Percentiles rank a stretch among this genome's conserved stretches.
Evolutionary conservation across 2,797 vertebrate genomes (phyloP).

Genomic region (Tragelaphus oryx): DNA sequence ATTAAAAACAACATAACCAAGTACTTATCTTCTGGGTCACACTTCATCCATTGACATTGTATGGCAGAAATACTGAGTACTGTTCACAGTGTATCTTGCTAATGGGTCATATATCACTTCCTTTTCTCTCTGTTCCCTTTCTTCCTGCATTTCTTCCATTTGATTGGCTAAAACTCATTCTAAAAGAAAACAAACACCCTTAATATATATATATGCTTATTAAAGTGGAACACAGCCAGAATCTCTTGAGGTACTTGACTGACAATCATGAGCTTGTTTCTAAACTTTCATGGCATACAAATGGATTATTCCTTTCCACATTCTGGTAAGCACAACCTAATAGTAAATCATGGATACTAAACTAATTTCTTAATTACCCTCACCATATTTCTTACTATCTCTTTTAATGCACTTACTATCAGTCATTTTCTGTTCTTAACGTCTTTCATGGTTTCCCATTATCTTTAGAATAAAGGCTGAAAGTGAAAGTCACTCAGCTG

Average conservation of each 20-base stretch:
- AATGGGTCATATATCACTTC: not conserved
- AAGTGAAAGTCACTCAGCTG: not conserved
- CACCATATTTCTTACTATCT: not conserved
- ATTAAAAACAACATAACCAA: constrained; percentile 19
- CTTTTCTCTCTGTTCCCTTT: not conserved
- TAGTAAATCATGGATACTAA: not conserved
- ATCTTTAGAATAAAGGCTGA: not conserved
- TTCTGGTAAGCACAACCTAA: not conserved
- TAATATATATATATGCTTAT: not conserved
- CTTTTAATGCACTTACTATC: not conserved
- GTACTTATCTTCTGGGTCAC: not conserved
- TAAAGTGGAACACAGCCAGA: not conserved
- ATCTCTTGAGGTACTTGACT: not conserved
- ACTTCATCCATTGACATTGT: not conserved
- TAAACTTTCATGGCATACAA: not conserved
- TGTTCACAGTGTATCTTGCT: not conserved
- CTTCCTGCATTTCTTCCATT: not conserved
- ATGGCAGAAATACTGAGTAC: not conserved
- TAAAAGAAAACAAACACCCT: not conserved
- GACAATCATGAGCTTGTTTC: not conserved
- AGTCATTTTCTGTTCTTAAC: not conserved
- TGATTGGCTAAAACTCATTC: not conserved
- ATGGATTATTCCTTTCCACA: not conserved
- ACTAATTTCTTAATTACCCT: not conserved
- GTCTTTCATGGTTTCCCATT: not conserved